Conservation (phyloP, 2,113 vertebrate species). For the Dryoscopus gambensis region DNA sequence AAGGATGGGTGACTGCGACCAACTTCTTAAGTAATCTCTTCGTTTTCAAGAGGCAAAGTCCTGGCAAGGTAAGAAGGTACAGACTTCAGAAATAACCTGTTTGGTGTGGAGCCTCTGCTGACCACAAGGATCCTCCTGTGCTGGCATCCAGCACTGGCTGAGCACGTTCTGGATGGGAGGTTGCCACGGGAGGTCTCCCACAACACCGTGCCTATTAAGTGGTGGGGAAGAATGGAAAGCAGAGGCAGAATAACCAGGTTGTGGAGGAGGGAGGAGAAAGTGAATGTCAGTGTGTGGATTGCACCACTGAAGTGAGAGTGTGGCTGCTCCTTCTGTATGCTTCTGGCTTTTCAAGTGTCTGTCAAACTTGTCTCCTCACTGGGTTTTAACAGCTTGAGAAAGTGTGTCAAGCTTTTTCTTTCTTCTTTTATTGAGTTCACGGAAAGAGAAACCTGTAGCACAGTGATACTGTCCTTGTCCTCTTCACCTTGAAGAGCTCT, state of each 20-base stretch:
- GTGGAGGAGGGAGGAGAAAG: not conserved
- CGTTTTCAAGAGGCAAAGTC: slow-evolving; percentile 86
- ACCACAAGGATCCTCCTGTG: not conserved
- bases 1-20: slow-evolving; percentile 83
- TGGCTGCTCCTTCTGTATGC: not conserved
- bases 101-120: not conserved
- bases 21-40: slow-evolving; percentile 76
- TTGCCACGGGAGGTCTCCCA: not conserved
- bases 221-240: not conserved
- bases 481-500: not conserved
- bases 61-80: slow-evolving; percentile 85
- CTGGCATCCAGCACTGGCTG: not conserved
- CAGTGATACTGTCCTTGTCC: not conserved
- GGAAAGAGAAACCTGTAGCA: not conserved
- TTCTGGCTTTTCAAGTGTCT: not conserved
- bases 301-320: not conserved
- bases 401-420: not conserved
- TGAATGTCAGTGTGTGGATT: not conserved
- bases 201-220: accelerated
- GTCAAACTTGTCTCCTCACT: not conserved
- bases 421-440: not conserved
- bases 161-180: not conserved
- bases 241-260: not conserved
- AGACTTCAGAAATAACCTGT: not conserved
- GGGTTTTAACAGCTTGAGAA: not conserved